phyloP scores from a whole-genome alignment of 2,113 vertebrate genomes.

The Psephotus haematonotus region DNA sequence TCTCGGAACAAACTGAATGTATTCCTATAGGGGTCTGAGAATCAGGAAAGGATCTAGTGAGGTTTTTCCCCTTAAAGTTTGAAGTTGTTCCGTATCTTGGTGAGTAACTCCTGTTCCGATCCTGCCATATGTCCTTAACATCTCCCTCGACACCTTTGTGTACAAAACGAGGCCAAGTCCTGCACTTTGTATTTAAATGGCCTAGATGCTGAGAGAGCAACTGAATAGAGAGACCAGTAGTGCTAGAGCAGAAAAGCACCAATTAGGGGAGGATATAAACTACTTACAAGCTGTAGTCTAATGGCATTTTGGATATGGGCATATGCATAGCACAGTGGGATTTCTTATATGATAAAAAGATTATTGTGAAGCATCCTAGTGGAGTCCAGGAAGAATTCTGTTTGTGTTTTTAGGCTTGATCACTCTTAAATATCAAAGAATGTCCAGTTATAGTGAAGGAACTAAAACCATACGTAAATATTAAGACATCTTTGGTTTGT shows the following conservation, averaged over 20 bases:
- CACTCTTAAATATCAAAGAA: background rate
- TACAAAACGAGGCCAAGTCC: background rate
- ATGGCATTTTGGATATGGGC: background rate
- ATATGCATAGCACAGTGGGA: background rate
- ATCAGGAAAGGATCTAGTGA: background rate
- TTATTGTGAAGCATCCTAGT: background rate
- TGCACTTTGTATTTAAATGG: background rate
- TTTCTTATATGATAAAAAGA: background rate
- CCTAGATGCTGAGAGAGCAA: background rate
- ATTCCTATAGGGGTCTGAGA: background rate
- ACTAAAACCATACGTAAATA: background rate
- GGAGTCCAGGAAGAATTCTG: background rate
- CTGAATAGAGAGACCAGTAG: background rate
- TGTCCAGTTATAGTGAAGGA: background rate
- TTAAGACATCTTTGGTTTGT: background rate
- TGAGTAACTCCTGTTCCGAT: background rate
- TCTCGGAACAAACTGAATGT: background rate
- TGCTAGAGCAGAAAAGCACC: background rate
- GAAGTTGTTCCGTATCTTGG: background rate
- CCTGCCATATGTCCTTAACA: background rate
- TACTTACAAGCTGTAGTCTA: background rate
- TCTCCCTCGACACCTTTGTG: background rate
- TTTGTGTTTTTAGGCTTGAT: background rate
- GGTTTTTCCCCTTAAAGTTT: background rate
- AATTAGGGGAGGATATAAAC: background rate